These are phyloP conservation scores for Eugnorisma glareosa DNA, from an alignment of 2,888 invertebrate species.

Conservation along the genomic window DNA sequence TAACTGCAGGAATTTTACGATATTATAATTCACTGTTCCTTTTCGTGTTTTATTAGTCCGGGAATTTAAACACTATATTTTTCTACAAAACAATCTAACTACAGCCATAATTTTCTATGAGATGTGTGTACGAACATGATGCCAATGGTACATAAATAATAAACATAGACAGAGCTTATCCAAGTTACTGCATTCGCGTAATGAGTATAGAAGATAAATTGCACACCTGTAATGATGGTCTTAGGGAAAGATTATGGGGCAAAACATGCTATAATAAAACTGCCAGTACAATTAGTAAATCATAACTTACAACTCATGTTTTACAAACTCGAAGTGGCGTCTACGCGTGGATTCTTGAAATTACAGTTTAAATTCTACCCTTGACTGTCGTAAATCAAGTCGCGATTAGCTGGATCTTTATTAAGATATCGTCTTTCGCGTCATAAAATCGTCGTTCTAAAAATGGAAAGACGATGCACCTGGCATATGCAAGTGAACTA, in stretches of 20 bases:
- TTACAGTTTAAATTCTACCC: conserved; percentile 40
- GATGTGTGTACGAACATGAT: conserved; percentile 24
- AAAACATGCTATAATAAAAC: conserved; percentile 57
- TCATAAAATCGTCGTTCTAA: conserved; percentile 43
- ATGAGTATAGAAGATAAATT: conserved; percentile 67
- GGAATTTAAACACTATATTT: conserved; percentile 27
- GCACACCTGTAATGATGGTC: conserved; percentile 62
- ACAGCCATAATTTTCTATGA: conserved; percentile 36
- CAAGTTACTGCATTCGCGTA: conserved; percentile 60
- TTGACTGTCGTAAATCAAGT: conserved; percentile 56
- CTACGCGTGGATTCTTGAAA: conserved; percentile 26
- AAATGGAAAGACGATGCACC: conserved; percentile 54
- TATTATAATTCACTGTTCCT: conserved; percentile 8
- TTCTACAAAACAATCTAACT: conserved; percentile 31
- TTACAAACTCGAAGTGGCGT: conserved; percentile 17
- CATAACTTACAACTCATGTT: conserved; percentile 45
- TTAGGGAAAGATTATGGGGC: conserved; percentile 60
- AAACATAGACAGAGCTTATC: conserved; percentile 52
- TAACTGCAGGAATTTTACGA: conserved; percentile 10
- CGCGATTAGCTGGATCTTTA: conserved; percentile 36
- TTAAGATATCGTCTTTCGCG: conserved; percentile 42
- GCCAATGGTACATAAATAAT: conserved; percentile 53
- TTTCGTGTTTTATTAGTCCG: conserved; percentile 22
- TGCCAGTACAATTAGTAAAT: conserved; percentile 61
- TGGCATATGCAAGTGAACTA: conserved; percentile 63